Conservation (phyloP, 2,113 vertebrate species). For the Melospiza melodia region DNA sequence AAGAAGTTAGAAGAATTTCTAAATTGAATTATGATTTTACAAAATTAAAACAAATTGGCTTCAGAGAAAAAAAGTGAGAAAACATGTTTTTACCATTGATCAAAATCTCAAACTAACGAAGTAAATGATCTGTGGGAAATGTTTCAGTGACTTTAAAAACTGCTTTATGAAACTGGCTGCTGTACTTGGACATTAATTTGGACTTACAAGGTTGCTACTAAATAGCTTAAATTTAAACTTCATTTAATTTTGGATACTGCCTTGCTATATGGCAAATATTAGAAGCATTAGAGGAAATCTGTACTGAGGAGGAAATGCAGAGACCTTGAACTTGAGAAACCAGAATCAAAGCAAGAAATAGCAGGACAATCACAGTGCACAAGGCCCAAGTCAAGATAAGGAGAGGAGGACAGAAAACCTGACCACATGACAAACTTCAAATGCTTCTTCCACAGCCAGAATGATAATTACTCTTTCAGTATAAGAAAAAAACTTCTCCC, state of each 20-base stretch:
- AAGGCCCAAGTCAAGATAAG: not conserved
- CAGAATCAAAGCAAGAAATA: not conserved
- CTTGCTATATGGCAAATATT: not conserved
- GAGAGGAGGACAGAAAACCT: not conserved
- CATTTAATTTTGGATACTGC: constrained; percentile 7
- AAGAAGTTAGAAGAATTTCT: not conserved
- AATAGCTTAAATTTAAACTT: constrained; percentile 11
- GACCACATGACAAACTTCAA: not conserved
- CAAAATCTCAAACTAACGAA: not conserved
- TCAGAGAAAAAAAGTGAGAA: not conserved
- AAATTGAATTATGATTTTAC: not conserved
- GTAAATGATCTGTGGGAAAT: not conserved
- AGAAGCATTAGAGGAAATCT: not conserved
- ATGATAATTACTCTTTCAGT: not conserved
- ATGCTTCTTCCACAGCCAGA: not conserved
- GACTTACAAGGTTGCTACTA: not conserved
- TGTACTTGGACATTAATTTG: not conserved
- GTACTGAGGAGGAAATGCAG: not conserved
- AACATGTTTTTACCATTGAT: not conserved
- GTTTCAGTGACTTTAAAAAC: constrained; percentile 6
- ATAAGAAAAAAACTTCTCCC: not conserved
- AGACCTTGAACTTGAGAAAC: not conserved
- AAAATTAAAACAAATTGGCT: not conserved
- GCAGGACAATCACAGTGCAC: not conserved
- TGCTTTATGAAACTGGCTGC: not conserved